Base-by-base conservation (phyloP, 2,888 invertebrate genomes). In the Brenthis daphne region DNA sequence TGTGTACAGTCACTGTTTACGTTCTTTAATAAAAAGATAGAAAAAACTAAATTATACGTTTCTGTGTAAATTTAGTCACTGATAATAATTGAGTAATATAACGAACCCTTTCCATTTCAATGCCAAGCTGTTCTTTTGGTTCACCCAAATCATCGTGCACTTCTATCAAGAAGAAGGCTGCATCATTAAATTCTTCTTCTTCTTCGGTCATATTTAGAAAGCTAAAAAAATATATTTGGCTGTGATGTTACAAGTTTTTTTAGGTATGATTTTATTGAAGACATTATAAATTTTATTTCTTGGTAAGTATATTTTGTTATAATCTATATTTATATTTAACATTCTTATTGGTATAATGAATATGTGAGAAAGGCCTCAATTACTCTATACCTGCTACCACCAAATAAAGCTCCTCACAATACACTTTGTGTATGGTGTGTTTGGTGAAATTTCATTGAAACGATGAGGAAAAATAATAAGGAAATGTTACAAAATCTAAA, bases 121-220 rank as follows among this genome's bases (percentile, higher is more conserved):
- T 95, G 63, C 96, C 96, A 69, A 96, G 90, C 79, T 96, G 95
- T 85, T 96, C 96, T 63, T 94, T 95, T 8, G 96, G 96, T 77
- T 96, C 96, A 58, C 95, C 96, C 73, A 96, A 90, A 83, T 96
- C 95, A 33, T 95, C 95, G 82, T 96, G 96, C 90, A 96, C 96
- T 85, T 95, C 95, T 55, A 95, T 89, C 64, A 94, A 83, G 77
- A 95, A 95, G 79, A 94, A 95, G 14, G 95, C 94, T 37, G 94
- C 92, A 72, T 93, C 90, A 72, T 90, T 93, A 68, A 90, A 93
- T 71, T 89, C 91, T 78, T 85, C 85, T 12, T 90, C 90, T 48
- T 86, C 85, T 20, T 83, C 84, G 6, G 90, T 89, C 47, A 84
- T 81, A 73, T 89, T 91, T 65, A 84, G 75, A 65, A 77, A 85